phyloP scores from a whole-genome alignment of 1,140 invertebrate species.

The Trichonephila inaurata region DNA sequence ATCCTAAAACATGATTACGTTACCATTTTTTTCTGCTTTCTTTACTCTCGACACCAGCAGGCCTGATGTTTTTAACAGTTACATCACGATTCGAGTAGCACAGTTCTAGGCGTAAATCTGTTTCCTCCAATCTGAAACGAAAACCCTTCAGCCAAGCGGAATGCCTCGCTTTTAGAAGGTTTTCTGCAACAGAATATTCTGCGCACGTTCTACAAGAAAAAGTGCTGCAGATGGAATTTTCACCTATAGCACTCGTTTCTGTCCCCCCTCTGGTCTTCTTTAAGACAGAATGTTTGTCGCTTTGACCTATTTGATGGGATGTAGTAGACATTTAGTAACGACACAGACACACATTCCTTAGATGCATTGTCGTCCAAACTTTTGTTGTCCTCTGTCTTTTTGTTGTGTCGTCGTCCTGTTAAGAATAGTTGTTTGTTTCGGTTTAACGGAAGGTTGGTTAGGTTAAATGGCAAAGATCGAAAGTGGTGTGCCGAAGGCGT shows the following conservation, averaged over 20 bases:
- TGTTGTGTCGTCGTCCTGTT: background rate
- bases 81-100: background rate
- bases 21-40: background rate
- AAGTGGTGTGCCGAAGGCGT: background rate
- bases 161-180: background rate
- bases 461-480: background rate
- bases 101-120: constrained; percentile 8
- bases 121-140: constrained; percentile 8
- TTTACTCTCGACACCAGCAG: background rate
- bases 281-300: background rate
- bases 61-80: background rate
- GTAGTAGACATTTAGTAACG: background rate
- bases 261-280: background rate
- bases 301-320: constrained; percentile 9
- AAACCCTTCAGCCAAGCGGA: background rate
- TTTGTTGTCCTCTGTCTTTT: no score
- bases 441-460: background rate
- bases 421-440: background rate
- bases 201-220: background rate
- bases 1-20: background rate
- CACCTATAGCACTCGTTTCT: background rate
- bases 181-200: background rate
- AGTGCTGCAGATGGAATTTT: constrained; percentile 18
- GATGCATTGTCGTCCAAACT: background rate
- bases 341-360: background rate